Percentiles rank a stretch among this genome's conserved stretches.
phyloP scores from a whole-genome alignment of 2,888 invertebrate genomes.

The Bimastos eiseni region DNA sequence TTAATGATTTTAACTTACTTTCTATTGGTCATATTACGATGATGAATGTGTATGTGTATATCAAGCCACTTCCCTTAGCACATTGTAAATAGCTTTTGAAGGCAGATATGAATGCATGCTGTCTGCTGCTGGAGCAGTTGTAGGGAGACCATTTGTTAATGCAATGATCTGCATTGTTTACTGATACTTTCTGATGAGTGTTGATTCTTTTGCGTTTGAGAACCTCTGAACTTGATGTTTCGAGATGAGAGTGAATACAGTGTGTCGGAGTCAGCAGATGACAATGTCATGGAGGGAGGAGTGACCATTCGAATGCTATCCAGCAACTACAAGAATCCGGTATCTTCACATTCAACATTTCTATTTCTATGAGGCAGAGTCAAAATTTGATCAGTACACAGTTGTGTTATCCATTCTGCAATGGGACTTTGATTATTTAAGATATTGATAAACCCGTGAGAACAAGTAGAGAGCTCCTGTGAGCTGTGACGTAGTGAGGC shows the following conservation, averaged over 20 bases:
- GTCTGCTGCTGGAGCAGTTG: not conserved
- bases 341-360: not conserved
- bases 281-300: conserved; percentile 60
- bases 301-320: conserved; percentile 58
- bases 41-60: too few relatives aligned
- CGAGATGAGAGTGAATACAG: conserved; percentile 55
- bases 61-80: too few relatives aligned
- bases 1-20: too few relatives aligned
- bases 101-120: too few relatives aligned
- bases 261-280: conserved; percentile 59
- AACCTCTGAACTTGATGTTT: conserved; percentile 46
- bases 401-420: not conserved
- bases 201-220: not conserved
- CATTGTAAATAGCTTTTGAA: too few relatives aligned
- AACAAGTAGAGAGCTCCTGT: not conserved
- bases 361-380: not conserved
- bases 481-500: too few relatives aligned
- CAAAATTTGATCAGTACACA: not conserved
- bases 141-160: too few relatives aligned
- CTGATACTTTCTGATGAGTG: not conserved
- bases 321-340: conserved; percentile 50
- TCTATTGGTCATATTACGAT: too few relatives aligned
- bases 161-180: too few relatives aligned
- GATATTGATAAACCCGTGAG: not conserved
- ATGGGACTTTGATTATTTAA: not conserved